Evolutionary conservation across 2,113 vertebrate species (phyloP).

Genomic region (Dendrocopos noguchii): DNA sequence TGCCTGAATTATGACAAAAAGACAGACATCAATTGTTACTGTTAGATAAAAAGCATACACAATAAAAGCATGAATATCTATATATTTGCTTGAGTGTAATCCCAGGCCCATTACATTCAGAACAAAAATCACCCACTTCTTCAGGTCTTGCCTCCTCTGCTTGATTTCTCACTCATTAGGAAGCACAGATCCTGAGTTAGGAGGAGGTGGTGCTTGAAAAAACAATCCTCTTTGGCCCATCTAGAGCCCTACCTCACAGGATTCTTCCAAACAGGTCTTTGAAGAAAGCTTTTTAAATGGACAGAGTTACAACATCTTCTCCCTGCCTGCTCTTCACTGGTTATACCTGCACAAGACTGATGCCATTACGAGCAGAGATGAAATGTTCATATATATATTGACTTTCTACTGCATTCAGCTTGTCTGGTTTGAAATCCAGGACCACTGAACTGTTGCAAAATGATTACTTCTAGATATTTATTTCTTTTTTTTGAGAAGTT

Average conservation of each 20-base stretch:
- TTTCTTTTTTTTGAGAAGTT: neutral
- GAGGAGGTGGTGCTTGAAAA: too few relatives aligned
- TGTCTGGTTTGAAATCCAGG: constrained; percentile 1
- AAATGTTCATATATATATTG: neutral
- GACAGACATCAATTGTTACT: neutral
- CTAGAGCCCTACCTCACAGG: too few relatives aligned
- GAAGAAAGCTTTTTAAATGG: neutral
- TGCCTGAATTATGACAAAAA: neutral
- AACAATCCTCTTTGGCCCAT: too few relatives aligned
- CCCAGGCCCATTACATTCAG: neutral
- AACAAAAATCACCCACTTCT: neutral
- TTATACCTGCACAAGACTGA: neutral
- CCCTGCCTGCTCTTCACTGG: neutral
- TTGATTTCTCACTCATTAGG: too few relatives aligned
- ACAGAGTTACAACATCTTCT: neutral
- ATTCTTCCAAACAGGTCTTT: too few relatives aligned
- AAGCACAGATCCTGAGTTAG: too few relatives aligned
- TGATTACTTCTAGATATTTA: constrained; percentile 6
- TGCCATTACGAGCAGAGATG: neutral
- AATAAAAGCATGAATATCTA: neutral
- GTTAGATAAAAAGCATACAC: neutral
- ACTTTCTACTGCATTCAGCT: neutral
- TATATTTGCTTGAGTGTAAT: neutral
- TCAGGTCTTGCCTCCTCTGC: neutral
- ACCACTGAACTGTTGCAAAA: neutral